Evolutionary conservation across 2,888 invertebrate genomes (phyloP), one percentile per base, ranked within the genome.

Genomic region (Aethes cnicana): DNA sequence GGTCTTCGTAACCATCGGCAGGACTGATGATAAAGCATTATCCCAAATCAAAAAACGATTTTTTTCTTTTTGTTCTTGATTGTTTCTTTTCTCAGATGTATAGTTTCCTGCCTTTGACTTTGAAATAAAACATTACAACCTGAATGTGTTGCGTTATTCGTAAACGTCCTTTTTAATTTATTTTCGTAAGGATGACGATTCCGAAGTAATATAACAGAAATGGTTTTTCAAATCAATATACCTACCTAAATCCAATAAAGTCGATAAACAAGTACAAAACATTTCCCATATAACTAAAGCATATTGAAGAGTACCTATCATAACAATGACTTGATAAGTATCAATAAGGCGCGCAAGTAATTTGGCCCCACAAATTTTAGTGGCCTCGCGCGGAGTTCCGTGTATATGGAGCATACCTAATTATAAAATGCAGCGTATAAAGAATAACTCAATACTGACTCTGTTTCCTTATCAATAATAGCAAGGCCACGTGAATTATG

Each of bases 401-500:
- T 60, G 57, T 30, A 33, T 46, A 44, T 47, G 41, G 43, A 56
- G 30, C 39, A 33, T 43, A 17, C 6, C 17, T 47, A 50, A 42
- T 36, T 53, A 54, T 30, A 35, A 35, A 50, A 41, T 54, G 54
- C 54, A 54, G 44, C 26, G 35, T 39, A 32, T 50, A 33, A 41
- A 54, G 54, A 58, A 54, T 54, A 50, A 44, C 50, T 58, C 48
- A 54, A 54, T 56, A 50, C 42, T 30, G 47, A 44, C 49, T 41
- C 57, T 63, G 59, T 63, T 60, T 58, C 58, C 63, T 84, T 85
- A 86, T 88, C 86, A 74, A 57, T 48, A 53, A 61, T 61, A 62
- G 70, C 86, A 85, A 87, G 86, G 87, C 78, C 83, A 76, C 75
- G 59, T 71, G 74, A 76, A 72, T 71, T 76, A 69, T 75, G 85